A percentile compares a stretch with the other conserved stretches of the same genome.
These are phyloP conservation scores for Hapalemur alaotrensis DNA, from an alignment of 2,797 vertebrate genomes.

Conservation along the genomic window DNA sequence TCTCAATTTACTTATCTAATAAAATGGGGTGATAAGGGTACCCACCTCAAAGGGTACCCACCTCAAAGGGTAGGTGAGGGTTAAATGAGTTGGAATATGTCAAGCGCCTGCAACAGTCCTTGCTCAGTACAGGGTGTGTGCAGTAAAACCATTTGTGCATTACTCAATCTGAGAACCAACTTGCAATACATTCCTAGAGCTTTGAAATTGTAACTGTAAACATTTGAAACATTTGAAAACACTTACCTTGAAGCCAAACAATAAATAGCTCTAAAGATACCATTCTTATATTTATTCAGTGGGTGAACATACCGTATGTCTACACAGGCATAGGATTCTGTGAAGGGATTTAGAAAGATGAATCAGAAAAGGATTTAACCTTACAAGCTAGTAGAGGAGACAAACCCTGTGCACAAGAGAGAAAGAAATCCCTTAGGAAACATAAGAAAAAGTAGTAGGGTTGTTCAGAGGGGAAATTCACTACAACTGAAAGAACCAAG, in stretches of 20 bases:
- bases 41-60: no score
- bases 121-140: background rate
- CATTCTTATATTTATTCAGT: background rate
- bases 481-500: background rate
- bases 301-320: background rate
- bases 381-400: background rate
- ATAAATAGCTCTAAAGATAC: background rate
- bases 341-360: background rate
- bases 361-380: background rate
- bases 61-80: background rate
- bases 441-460: background rate
- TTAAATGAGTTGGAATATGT: background rate
- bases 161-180: background rate
- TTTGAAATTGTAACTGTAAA: background rate
- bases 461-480: background rate
- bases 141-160: rapidly evolving
- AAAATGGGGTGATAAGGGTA: no score
- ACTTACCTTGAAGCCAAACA: background rate
- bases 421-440: background rate
- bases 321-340: background rate
- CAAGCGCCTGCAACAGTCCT: background rate
- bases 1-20: background rate
- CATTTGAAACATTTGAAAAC: background rate
- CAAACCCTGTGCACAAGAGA: background rate
- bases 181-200: background rate